Percentiles rank a stretch among this genome's conserved stretches.
phyloP scores from a whole-genome alignment of 2,888 invertebrate genomes.

The Melieria omissa region DNA sequence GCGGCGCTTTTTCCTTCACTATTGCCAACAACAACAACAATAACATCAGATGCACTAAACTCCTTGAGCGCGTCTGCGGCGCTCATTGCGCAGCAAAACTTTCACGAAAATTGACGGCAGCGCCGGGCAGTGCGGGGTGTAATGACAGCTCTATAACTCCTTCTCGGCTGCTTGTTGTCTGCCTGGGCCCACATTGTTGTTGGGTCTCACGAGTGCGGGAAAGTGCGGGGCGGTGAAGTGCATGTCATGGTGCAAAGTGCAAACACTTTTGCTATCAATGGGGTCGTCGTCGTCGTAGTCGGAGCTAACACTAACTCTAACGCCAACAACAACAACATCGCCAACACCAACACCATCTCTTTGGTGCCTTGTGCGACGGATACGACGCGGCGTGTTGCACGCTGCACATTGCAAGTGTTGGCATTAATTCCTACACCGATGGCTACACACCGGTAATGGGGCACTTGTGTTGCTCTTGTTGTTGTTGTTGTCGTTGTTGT shows the following conservation, averaged over 20 bases:
- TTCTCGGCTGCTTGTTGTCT: too few relatives aligned
- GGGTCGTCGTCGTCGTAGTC: constrained; percentile 25
- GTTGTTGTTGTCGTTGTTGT: too few relatives aligned
- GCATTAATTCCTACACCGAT: constrained; percentile 15
- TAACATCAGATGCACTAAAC: too few relatives aligned
- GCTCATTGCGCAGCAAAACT: too few relatives aligned
- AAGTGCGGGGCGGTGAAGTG: constrained; percentile 21
- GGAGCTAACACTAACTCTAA: background rate
- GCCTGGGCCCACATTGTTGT: too few relatives aligned
- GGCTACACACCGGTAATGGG: too few relatives aligned
- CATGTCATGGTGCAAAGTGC: constrained; percentile 37
- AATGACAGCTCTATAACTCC: too few relatives aligned
- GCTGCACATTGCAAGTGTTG: background rate
- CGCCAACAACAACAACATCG: constrained; percentile 3
- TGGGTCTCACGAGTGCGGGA: background rate
- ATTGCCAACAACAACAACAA: too few relatives aligned
- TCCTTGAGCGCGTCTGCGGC: too few relatives aligned
- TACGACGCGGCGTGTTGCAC: background rate
- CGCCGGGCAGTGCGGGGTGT: too few relatives aligned
- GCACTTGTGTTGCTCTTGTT: background rate
- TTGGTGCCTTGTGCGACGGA: background rate
- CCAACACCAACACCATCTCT: background rate
- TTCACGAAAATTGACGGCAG: too few relatives aligned
- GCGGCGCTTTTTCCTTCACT: too few relatives aligned
- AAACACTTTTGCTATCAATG: constrained; percentile 43